Base-by-base conservation (phyloP, 2,113 vertebrate species). In the Agelaius tricolor region DNA sequence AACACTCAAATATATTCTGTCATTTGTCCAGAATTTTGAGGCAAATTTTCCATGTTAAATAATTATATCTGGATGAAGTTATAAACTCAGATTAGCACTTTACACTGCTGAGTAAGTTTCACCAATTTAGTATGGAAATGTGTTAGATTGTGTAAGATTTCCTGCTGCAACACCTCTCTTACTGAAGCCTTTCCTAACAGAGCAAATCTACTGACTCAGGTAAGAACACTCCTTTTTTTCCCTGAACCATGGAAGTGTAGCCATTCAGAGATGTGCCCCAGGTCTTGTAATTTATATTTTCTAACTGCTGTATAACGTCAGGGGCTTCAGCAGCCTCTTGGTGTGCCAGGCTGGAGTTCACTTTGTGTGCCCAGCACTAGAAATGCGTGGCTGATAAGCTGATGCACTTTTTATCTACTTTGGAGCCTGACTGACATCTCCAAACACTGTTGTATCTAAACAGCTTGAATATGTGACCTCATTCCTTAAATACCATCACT, bases 401-500 rank as follows among this genome's bases (percentile, higher is more conserved):
- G 87, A 82, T 87, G 84, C 37, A 62, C 57, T 84, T 84, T 96
- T 90, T 94, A 93, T 96, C 96, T 93, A 6, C 82, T 88, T 82
- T 81, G 67, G 81, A 95, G 95, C 91, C 96, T 96, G 90, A 84
- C 93, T 93, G 97, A 94, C 94, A 92, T 92, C 91, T 83, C 77
- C 75, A 92, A 91, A 94, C 91, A 85, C 91, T 94, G 93, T 95
- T 87, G 61, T 96, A 95, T 97, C 96, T 96, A 72, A 94, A 90
- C 92, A 96, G 96, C 85, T 96, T 84, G 76, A 92, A 94, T 96
- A 77, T 37, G 15, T 96, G 97, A 97, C 96, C 96, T 96, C 89
- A 49, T 98, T 98, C 98, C 96, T 97, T 94, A 98, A 98, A 98
- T 98, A 97, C 95, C 95, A 93, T 87, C 89, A 67, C 93, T 95